Evolutionary conservation across 2,888 invertebrate species (phyloP), one percentile per base, ranked within the genome.

Genomic region (Epinotia nisella): DNA sequence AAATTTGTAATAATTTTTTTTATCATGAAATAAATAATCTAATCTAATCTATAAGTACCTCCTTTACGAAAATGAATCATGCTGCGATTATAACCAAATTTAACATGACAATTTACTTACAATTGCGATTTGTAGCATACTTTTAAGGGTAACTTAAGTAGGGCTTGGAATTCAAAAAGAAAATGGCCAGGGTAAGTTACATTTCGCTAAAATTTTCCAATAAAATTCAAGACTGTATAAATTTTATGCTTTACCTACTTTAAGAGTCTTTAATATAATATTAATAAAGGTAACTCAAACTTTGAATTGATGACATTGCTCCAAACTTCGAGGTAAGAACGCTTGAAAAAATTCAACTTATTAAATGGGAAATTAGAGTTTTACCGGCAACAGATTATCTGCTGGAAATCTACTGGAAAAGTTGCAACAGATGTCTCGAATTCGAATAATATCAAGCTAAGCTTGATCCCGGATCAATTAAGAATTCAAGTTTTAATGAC

Each of bases 281-380:
- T 66, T 39, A 51, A 39, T 49, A 62, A 62, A 49, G 15, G 49
- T 39, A 49, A 10, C 29, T 11, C n/a, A 58, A 64, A 59, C 17
- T 15, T 59, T 7, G 51, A 21, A 29, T 19, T 2, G 49, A 5
- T 53, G 53, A 53, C 29, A 53, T 58, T 53, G 39, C 51, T 13
- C 2, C 19, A 58, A 71, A 59, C 62, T 70, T 70, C 19, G 29
- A 56, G 29, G 17, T 39, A 9, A 29, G 19, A 24, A 24, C 61
- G 62, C 53, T 45, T 65, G 35, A 15, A 51, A 70, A 61, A 61
- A 41, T 24, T 60, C n/a, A 51, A 4, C 35, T 71, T 65, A 65
- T 49, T 64, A 65, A 15, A 53, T 61, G 11, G 41, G 7, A 41
- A 60, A 69, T 51, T 19, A 49, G 49, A 19, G 19, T 29, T 51